Percentiles rank a stretch among this genome's conserved stretches.
Evolutionary conservation across 2,797 vertebrate genomes (phyloP).

Genomic region (Pantherophis vulpinus): DNA sequence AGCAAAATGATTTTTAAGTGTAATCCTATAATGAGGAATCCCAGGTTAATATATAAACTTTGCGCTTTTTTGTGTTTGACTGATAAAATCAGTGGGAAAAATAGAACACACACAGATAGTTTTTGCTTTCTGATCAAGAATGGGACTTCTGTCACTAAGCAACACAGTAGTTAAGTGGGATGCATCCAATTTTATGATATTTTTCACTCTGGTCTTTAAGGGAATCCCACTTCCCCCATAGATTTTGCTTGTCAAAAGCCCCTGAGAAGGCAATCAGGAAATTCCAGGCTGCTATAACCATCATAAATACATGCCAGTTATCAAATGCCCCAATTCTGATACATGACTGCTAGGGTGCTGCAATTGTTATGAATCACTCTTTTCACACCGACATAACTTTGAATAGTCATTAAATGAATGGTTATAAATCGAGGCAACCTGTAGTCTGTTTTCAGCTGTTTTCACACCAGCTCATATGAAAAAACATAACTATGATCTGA

Average conservation of each 20-base stretch:
- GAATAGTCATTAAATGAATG: not conserved
- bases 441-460: not conserved
- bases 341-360: not conserved
- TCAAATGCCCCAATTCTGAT: not conserved
- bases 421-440: not conserved
- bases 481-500: not conserved
- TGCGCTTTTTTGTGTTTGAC: not conserved
- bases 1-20: not conserved
- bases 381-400: not conserved
- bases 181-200: not conserved
- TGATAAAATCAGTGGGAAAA: not conserved
- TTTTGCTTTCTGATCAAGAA: not conserved
- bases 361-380: not conserved
- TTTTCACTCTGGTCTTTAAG: not conserved
- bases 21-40: not conserved
- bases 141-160: not conserved
- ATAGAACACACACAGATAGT: not conserved
- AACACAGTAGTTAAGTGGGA: not conserved
- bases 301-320: not conserved
- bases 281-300: not conserved
- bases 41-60: not conserved
- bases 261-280: not conserved
- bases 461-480: not conserved
- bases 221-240: not conserved
- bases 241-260: not conserved